Evolutionary conservation across 1,140 invertebrate species (phyloP).

Genomic region (Drosophila guanche): DNA sequence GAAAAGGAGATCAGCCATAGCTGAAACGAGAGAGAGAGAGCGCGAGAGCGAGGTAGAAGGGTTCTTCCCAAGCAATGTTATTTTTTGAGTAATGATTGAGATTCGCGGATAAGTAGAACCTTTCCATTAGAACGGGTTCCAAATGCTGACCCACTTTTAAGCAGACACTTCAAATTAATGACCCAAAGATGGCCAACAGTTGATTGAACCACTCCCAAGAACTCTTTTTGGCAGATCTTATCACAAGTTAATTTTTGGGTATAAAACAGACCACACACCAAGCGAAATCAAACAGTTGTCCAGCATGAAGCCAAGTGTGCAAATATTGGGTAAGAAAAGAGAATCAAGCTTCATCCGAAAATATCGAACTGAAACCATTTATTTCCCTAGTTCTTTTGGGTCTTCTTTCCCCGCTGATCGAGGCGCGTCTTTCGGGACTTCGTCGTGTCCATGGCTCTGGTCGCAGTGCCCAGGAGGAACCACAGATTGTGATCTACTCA

Average conservation of each 20-base stretch:
- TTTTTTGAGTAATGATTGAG: constrained; percentile 6
- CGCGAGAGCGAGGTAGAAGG: no score
- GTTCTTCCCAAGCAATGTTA: no score
- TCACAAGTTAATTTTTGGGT: constrained; percentile 17
- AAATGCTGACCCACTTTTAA: constrained; percentile 50
- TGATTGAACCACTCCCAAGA: constrained; percentile 48
- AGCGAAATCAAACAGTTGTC: constrained; percentile 27
- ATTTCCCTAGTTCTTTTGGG: constrained; percentile 35
- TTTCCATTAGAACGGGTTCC: constrained; percentile 42
- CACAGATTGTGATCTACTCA: constrained; percentile 56
- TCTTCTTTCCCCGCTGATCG: constrained; percentile 10
- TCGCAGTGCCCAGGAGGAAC: constrained; percentile 29
- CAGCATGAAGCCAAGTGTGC: constrained; percentile 37
- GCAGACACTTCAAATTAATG: constrained; percentile 54
- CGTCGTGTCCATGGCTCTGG: constrained; percentile 27
- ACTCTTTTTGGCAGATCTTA: constrained; percentile 46
- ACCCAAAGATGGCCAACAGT: constrained; percentile 24
- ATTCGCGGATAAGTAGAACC: constrained; percentile 19
- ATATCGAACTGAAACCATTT: neutral
- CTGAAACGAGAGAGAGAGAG: no score
- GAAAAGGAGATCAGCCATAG: no score
- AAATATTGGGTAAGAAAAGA: constrained; percentile 49
- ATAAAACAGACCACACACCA: constrained; percentile 45
- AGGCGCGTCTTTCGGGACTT: constrained; percentile 33
- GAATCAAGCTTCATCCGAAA: neutral